Evolutionary conservation across 2,888 invertebrate species (phyloP), one percentile per base, ranked within the genome.

Genomic region (Gnatocerus cornutus): DNA sequence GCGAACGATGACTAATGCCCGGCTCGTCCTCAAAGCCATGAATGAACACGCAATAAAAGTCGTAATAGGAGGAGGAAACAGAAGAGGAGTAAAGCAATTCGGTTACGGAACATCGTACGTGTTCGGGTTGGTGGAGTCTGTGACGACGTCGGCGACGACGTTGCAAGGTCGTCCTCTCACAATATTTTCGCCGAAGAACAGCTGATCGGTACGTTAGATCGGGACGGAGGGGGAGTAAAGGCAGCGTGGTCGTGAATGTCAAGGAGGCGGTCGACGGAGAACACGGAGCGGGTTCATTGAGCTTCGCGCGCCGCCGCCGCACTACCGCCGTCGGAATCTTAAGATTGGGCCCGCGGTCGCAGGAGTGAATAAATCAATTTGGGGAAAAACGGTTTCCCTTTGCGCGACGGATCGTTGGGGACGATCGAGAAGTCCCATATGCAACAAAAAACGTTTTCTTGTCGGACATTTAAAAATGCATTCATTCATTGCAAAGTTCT

Each of bases 151-250:
- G 58, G 14, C 63, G 63, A 43, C 73, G 71, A 69, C 73, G 76
- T 68, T 74, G 72, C 77, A 77, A 77, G 77, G 77, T 77, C 77
- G 76, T 71, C 72, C 75, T 75, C 77, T 76, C 73, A 76, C 77
- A 76, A 74, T 74, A 74, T 77, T 75, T 76, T 75, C 71, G 55
- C 69, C 14, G 65, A 71, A 58, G 63, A 74, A 72, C 69, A 72
- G 74, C 73, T 73, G 73, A 74, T 73, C 73, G 71, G 58, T 45
- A 53, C 58, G 50, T 33, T 56, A 30, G 56, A 46, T 39, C 30
- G 43, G 33, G 9, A 21, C 43, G 56, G 33, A 43, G 55, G 29
- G 50, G 16, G 58, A 43, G 48, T n/a, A 58, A 30, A 58, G 61
- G 69, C 72, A 67, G 68, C 69, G 12, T 58, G 71, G 55, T 70